These are phyloP conservation scores for Ifrita kowaldi DNA, from an alignment of 2,113 vertebrate genomes.

Conservation along the genomic window DNA sequence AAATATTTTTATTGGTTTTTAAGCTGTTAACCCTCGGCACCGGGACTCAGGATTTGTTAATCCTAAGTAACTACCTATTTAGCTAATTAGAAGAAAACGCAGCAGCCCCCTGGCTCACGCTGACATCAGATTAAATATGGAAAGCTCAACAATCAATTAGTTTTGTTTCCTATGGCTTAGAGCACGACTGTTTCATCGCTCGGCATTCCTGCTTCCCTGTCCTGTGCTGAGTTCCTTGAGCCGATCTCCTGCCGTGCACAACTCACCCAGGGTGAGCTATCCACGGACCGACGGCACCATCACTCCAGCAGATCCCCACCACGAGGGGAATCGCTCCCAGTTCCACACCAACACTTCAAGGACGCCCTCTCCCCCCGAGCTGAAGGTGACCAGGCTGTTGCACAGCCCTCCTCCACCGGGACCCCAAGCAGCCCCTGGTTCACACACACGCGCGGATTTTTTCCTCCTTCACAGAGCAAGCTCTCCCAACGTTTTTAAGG, in stretches of 20 bases:
- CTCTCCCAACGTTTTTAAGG: neutral
- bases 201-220: neutral
- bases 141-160: conserved; percentile 20
- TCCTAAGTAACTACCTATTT: conserved; percentile 16
- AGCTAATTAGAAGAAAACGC: conserved; percentile 32
- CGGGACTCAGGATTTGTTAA: neutral
- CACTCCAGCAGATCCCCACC: neutral
- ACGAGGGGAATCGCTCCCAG: fast-evolving
- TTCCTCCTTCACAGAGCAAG: no score
- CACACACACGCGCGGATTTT: neutral
- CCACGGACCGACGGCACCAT: neutral
- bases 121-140: conserved; percentile 1
- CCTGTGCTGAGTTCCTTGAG: neutral
- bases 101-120: neutral
- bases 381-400: neutral
- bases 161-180: neutral
- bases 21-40: neutral
- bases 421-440: neutral
- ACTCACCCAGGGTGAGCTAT: neutral
- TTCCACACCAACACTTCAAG: neutral
- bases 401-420: fast-evolving
- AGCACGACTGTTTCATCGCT: neutral
- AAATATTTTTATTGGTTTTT: neutral
- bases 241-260: neutral
- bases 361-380: neutral